phyloP scores from a whole-genome alignment of 2,888 invertebrate species.

The Pseudoips prasinana region DNA sequence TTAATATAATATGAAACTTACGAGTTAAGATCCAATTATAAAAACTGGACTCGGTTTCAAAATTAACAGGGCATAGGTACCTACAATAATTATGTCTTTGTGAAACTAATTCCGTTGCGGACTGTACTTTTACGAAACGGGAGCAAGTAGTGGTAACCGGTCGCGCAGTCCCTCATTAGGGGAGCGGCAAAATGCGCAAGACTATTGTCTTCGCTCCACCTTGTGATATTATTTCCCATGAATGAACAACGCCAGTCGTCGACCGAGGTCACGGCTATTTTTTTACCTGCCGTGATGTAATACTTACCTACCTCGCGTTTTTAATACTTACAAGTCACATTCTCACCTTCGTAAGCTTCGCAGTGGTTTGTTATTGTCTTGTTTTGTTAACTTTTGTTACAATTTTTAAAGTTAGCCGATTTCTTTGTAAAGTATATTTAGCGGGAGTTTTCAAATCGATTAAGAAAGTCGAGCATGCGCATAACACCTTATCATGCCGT shows the following conservation, averaged over 20 bases:
- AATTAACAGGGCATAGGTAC: too few species aligned
- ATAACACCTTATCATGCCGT: conserved; percentile 35
- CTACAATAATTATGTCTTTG: too few species aligned
- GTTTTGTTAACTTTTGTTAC: conserved; percentile 8
- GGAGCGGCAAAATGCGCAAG: conserved; percentile 26
- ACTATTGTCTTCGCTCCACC: conserved; percentile 62
- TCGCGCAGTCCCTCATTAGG: conserved; percentile 7
- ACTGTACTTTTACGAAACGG: too few species aligned
- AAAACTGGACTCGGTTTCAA: too few species aligned
- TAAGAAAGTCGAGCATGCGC: conserved; percentile 50
- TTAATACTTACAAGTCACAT: conserved; percentile 44
- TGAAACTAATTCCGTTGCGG: too few species aligned
- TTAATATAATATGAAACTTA: too few species aligned
- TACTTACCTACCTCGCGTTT: conserved; percentile 44
- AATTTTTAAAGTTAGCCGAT: conserved; percentile 1
- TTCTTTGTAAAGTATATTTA: conserved; percentile 12
- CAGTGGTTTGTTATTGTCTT: conserved; percentile 6
- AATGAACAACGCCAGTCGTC: conserved; percentile 55
- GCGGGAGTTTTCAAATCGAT: conserved; percentile 42
- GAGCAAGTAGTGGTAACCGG: too few species aligned
- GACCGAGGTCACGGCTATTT: conserved; percentile 69
- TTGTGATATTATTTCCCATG: conserved; percentile 65
- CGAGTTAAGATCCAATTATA: too few species aligned
- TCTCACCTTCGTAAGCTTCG: conserved; percentile 28
- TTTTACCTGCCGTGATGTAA: conserved; percentile 72